Evolutionary conservation across 1,140 invertebrate genomes (phyloP), one percentile per base, ranked within the genome.

Genomic region (Brachionus manjavacas): DNA sequence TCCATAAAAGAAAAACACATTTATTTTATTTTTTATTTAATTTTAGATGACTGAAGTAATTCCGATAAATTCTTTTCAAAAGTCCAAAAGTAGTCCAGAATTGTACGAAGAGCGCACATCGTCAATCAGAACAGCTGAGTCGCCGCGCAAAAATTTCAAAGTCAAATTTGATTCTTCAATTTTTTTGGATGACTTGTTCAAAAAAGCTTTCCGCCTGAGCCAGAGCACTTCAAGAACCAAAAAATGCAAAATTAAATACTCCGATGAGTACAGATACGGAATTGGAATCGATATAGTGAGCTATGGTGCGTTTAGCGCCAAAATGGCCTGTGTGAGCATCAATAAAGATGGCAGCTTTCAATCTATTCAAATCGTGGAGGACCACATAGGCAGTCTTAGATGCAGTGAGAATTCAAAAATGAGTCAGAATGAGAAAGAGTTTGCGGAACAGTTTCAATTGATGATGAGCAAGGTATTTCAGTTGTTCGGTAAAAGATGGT

Each of bases 41-140:
- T 72, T 72, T 16, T 41, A 72, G 68, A 72, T 72, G 68, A 72
- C 68, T n/a, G 68, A 72, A 72, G n/a, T 72, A 23, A 41, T 72
- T 8, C 35, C 68, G 23, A 7, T 41, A 7, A 72, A 72, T 41
- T 46, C 35, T 41, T 41, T 39, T 16, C 68, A 72, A 72, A 72
- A 72, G 46, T 72, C 68, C 39, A 39, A 72, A 41, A 72, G 68
- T 41, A 39, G 12, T 39, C 68, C 68, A 11, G 39, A 41, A 2
- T 43, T 72, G 39, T 72, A 4, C 35, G 39, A 35, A 20, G 16
- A 20, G 16, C 14, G 16, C 12, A 41, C 31, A 41, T 41, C 68
- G 39, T 41, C 39, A 6, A 39, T 72, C 9, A 68, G 31, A 31
- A 72, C n/a, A 16, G 68, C 39, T 39, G 14, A 35, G 41, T 39